Percentiles rank a stretch among this genome's conserved stretches.
Evolutionary conservation across 2,113 vertebrate species (phyloP).

Genomic region (rat (Rattus norvegicus)): GRCr8 NC_086023.1:84567501-84568000

Average conservation of each 20-base stretch:
- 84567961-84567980: background rate
- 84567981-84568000: background rate
- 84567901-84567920: background rate
- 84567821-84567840: background rate
- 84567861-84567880: background rate
- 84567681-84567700: rapidly evolving
- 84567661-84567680: background rate
- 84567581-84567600: background rate
- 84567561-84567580: background rate
- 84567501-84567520: background rate
- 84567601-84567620: background rate
- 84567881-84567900: background rate
- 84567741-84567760: background rate
- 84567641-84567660: rapidly evolving
- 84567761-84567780: background rate
- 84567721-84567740: background rate
- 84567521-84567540: background rate
- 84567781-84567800: background rate
- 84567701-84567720: background rate
- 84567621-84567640: background rate
- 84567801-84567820: background rate
- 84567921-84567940: background rate
- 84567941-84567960: background rate
- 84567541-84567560: background rate
- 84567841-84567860: background rate